Conservation (phyloP, 2,797 vertebrate species). For the Aythya fuligula region DNA sequence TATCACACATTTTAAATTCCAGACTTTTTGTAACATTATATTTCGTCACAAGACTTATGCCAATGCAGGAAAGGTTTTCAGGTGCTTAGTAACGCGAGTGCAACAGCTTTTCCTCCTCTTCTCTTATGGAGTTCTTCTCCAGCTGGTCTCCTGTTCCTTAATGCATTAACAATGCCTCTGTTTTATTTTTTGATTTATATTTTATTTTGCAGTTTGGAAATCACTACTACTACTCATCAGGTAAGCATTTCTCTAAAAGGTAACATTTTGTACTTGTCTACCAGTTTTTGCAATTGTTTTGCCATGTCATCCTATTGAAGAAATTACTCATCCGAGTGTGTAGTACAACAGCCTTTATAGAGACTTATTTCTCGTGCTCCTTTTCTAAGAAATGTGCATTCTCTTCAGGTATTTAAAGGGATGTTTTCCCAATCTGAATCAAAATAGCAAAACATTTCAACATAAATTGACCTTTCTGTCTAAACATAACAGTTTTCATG, state of each 20-base stretch:
- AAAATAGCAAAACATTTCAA: background rate
- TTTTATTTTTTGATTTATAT: background rate
- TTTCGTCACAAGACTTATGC: background rate
- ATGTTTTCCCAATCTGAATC: background rate
- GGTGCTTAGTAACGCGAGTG: background rate
- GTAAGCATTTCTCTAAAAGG: constrained; percentile 60
- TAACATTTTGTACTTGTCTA: background rate
- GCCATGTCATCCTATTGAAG: background rate
- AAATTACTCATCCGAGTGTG: background rate
- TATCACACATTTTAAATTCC: background rate
- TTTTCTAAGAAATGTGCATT: background rate
- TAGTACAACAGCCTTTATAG: background rate
- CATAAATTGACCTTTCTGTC: background rate
- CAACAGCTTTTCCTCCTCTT: background rate
- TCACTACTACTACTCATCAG: constrained; percentile 41
- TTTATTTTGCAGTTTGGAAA: constrained; percentile 80
- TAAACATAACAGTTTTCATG: background rate
- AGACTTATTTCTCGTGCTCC: background rate
- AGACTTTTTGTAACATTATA: background rate
- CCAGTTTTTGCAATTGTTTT: background rate
- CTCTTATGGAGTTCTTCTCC: background rate
- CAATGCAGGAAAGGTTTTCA: background rate
- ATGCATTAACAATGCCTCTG: background rate
- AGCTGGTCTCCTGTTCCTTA: background rate
- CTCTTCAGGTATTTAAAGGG: background rate